phyloP scores from a whole-genome alignment of 2,888 invertebrate genomes.

The Lithophane socia region DNA sequence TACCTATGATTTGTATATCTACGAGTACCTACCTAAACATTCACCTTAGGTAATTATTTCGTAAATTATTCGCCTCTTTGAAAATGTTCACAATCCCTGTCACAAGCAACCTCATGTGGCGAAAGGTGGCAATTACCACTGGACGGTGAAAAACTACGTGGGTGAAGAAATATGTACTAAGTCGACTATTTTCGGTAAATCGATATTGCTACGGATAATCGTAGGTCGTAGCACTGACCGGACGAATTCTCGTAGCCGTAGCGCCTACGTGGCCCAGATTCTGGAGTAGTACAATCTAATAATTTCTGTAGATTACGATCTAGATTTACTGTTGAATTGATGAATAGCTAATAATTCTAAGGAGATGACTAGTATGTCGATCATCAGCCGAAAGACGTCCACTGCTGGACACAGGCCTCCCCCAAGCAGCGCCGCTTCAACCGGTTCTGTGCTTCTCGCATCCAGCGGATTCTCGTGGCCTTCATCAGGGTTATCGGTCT shows the following conservation, averaged over 20 bases:
- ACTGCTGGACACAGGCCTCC: too few species aligned
- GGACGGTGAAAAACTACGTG: slow-evolving; percentile 17
- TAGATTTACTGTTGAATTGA: not conserved
- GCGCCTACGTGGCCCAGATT: slow-evolving; percentile 34
- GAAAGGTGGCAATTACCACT: slow-evolving; percentile 38
- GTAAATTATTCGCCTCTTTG: not conserved
- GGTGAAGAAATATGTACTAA: slow-evolving; percentile 30
- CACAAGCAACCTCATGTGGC: not conserved
- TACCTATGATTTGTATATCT: not conserved
- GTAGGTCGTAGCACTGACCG: slow-evolving; percentile 45
- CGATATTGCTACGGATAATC: slow-evolving; percentile 48
- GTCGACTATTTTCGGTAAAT: slow-evolving; percentile 46
- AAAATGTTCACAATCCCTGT: slow-evolving; percentile 30
- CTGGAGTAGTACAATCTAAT: not conserved
- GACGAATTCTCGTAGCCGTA: slow-evolving; percentile 35
- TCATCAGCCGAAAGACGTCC: too few species aligned
- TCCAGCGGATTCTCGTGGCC: too few species aligned
- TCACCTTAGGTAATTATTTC: not conserved
- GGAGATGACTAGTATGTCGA: not conserved
- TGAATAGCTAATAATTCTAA: not conserved
- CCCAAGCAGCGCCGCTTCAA: too few species aligned
- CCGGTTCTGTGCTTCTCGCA: too few species aligned
- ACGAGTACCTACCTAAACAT: not conserved
- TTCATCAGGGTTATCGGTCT: too few species aligned
- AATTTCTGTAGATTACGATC: not conserved